A percentile compares a stretch with the other conserved stretches of the same genome.
phyloP scores from a whole-genome alignment of 2,113 vertebrate species.

The Balaenoptera acutorostrata region DNA sequence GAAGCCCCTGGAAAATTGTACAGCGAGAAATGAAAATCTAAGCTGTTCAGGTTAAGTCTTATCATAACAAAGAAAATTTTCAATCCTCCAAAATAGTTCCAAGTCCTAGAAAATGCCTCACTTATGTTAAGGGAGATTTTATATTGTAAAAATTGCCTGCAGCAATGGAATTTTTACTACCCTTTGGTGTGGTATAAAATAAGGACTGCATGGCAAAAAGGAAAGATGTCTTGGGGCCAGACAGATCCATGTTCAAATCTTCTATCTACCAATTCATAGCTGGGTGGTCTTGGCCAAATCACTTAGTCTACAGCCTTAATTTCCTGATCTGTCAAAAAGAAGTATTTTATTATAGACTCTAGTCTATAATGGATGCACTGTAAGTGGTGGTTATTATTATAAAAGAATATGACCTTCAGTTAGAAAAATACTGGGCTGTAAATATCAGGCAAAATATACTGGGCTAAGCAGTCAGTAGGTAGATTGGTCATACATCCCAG shows the following conservation, averaged over 20 bases:
- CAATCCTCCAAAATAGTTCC: background rate
- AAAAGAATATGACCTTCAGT: slow-evolving; percentile 46
- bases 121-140: slow-evolving; percentile 39
- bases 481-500: background rate
- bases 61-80: slow-evolving; percentile 22
- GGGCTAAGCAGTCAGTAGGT: background rate
- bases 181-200: slow-evolving; percentile 32
- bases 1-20: slow-evolving; percentile 63
- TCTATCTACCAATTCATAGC: background rate
- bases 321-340: slow-evolving; percentile 46
- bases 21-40: slow-evolving; percentile 74
- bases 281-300: slow-evolving; percentile 40
- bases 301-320: slow-evolving; percentile 31
- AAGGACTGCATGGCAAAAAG: background rate
- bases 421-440: slow-evolving; percentile 31
- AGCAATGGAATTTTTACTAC: slow-evolving; percentile 1
- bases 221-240: background rate
- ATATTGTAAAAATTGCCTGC: background rate
- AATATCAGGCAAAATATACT: slow-evolving; percentile 17
- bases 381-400: slow-evolving; percentile 14
- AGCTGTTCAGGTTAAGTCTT: slow-evolving; percentile 1
- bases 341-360: slow-evolving; percentile 35
- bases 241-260: background rate
- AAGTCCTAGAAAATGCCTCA: slow-evolving; percentile 14
- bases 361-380: background rate